Base-by-base conservation (phyloP, 2,113 vertebrate species). In the Gasterosteus nipponicus region DNA sequence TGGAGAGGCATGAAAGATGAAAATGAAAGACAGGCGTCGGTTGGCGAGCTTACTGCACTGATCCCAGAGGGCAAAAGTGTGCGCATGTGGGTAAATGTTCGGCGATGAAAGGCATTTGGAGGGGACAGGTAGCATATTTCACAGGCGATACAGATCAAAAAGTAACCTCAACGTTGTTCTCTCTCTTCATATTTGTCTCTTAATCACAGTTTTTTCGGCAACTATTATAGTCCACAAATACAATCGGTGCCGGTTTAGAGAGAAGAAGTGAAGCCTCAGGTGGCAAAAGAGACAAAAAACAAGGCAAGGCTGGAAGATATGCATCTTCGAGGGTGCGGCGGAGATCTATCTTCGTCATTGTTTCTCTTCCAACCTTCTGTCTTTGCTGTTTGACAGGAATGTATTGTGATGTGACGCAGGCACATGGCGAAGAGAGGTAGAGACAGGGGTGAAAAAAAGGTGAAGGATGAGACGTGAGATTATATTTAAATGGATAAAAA, bases 11-110 rank as follows among this genome's bases (percentile, higher is more conserved):
- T n/a, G n/a, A n/a, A n/a, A n/a, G n/a, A n/a, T n/a, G n/a, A 22
- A 91, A 91, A 93, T 91, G 82, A 92, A 89, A 92, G 82, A 87
- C 91, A 92, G 87, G 71, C 86, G 80, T 62, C 60, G 85, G 83
- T 86, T 86, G 59, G 73, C 82, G 33, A 86, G 83, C 85, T 89
- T 59, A 46, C 59, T 15, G 7, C 70, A 47, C 75, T 75, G 62
- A 86, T 84, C 77, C 89, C 71, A 53, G 42, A 68, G 84, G 84
- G 82, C 26, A 80, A 33, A 67, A 22, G 69, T 54, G 66, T 80
- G 61, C 35, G 67, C 42, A 31, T 22, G 46, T 75, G 51, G 70
- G 49, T 71, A 64, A 73, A 71, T 73, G 75, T 76, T 81, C 51
- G 80, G 80, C 75, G 84, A 92, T 83, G 85, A 82, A 75, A 69